Evolutionary conservation across 2,888 invertebrate species (phyloP).

Genomic region (Parnassius apollo): DNA sequence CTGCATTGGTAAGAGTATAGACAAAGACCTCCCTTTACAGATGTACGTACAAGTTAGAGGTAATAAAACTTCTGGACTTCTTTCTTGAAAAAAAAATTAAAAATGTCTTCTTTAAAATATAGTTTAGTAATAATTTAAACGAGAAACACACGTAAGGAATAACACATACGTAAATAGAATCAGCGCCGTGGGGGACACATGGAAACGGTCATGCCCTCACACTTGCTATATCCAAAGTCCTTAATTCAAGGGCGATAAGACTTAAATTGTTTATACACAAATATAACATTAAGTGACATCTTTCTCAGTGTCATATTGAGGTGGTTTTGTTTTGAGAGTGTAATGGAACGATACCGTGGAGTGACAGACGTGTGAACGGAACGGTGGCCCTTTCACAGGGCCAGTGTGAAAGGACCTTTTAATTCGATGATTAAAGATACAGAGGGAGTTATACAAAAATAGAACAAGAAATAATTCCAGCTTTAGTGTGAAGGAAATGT

Average conservation of each 20-base stretch:
- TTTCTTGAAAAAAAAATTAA: too few relatives aligned
- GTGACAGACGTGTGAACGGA: slow-evolving; percentile 74
- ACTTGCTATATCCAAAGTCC: slow-evolving; percentile 26
- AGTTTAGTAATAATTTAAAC: slow-evolving; percentile 12
- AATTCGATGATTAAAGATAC: slow-evolving; percentile 41
- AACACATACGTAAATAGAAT: slow-evolving; percentile 51
- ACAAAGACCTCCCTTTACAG: too few relatives aligned
- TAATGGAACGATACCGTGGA: slow-evolving; percentile 50
- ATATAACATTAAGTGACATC: slow-evolving; percentile 31
- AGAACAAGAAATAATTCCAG: slow-evolving; percentile 19
- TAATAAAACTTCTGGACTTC: too few relatives aligned
- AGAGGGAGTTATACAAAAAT: slow-evolving; percentile 32
- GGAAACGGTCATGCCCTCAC: slow-evolving; percentile 30
- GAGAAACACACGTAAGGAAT: slow-evolving; percentile 32
- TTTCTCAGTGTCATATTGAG: slow-evolving; percentile 39
- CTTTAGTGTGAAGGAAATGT: neutral
- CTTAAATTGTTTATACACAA: slow-evolving; percentile 28
- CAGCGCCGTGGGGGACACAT: slow-evolving; percentile 58
- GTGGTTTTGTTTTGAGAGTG: slow-evolving; percentile 57
- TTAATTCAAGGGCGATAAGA: slow-evolving; percentile 36
- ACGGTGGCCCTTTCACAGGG: slow-evolving; percentile 63
- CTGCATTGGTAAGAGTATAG: too few relatives aligned
- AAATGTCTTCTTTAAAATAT: too few relatives aligned
- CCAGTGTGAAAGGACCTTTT: slow-evolving; percentile 44
- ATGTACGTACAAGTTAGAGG: too few relatives aligned